A percentile compares a stretch with the other conserved stretches of the same genome.
Conservation (phyloP, 92 coral and sea anemone genomes). For the Phenganax marumi region DNA sequence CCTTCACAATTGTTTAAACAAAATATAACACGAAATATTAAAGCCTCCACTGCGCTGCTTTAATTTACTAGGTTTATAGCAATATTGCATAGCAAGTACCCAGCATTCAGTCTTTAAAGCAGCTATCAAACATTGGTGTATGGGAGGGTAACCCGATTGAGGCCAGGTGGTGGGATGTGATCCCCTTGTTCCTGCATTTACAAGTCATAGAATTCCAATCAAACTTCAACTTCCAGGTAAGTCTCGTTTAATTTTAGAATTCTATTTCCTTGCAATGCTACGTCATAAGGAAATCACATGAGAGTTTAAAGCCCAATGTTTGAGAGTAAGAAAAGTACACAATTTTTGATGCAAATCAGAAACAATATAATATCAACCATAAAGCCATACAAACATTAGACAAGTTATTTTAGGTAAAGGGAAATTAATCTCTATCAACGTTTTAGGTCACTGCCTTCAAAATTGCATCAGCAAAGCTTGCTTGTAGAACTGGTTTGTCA, state of each 20-base stretch:
- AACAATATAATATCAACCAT: neutral
- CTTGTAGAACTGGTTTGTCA: neutral
- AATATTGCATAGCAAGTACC: neutral
- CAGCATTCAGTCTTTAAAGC: neutral
- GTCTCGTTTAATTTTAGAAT: neutral
- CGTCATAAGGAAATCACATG: constrained; percentile 14
- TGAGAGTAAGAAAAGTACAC: neutral
- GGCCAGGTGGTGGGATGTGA: neutral
- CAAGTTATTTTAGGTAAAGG: neutral
- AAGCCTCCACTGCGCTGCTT: too few species aligned
- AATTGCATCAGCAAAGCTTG: neutral
- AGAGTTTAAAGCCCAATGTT: neutral
- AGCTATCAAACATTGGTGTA: neutral
- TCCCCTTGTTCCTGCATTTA: constrained; percentile 3
- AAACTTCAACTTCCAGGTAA: neutral
- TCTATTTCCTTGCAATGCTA: constrained; percentile 14
- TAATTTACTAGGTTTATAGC: too few species aligned
- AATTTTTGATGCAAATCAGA: neutral
- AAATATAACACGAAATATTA: too few species aligned
- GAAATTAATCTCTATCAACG: neutral
- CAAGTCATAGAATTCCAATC: too few species aligned
- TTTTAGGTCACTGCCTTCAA: neutral
- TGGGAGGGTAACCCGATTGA: neutral
- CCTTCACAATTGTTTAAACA: too few species aligned
- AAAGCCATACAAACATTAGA: neutral